phyloP scores from a whole-genome alignment of 2,113 vertebrate species.

The Ceuthmochares aereus region DNA sequence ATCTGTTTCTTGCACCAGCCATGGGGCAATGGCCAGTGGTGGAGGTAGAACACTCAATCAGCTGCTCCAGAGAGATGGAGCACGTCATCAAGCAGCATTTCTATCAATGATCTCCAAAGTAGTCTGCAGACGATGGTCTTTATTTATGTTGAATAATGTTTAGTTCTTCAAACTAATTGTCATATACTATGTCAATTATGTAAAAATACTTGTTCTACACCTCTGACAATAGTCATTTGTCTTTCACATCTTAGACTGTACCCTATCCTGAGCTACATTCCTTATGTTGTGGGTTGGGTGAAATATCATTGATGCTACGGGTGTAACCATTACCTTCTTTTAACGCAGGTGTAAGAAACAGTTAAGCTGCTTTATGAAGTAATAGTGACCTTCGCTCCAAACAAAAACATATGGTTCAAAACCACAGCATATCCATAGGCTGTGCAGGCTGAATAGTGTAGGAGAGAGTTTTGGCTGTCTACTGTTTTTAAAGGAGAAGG shows the following conservation, averaged over 20 bases:
- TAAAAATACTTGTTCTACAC: not conserved
- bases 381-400: not conserved
- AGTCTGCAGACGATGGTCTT: not conserved
- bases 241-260: not conserved
- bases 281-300: not conserved
- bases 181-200: not conserved
- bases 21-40: not conserved
- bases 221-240: not conserved
- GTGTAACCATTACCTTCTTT: slow-evolving; percentile 12
- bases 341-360: slow-evolving; percentile 3
- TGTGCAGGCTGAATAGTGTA: not conserved
- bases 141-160: not conserved
- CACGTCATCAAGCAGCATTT: not conserved
- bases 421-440: not conserved
- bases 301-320: slow-evolving; percentile 13
- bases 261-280: not conserved
- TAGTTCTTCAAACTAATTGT: not conserved
- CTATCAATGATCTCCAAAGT: not conserved
- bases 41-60: not conserved
- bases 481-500: not conserved
- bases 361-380: slow-evolving; percentile 26
- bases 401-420: not conserved
- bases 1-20: not conserved
- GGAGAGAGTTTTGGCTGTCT: not conserved
- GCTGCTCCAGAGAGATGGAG: not conserved